A percentile compares a stretch with the other conserved stretches of the same genome.
Evolutionary conservation across 1,140 invertebrate species (phyloP).

Genomic region (Homarus americanus): DNA sequence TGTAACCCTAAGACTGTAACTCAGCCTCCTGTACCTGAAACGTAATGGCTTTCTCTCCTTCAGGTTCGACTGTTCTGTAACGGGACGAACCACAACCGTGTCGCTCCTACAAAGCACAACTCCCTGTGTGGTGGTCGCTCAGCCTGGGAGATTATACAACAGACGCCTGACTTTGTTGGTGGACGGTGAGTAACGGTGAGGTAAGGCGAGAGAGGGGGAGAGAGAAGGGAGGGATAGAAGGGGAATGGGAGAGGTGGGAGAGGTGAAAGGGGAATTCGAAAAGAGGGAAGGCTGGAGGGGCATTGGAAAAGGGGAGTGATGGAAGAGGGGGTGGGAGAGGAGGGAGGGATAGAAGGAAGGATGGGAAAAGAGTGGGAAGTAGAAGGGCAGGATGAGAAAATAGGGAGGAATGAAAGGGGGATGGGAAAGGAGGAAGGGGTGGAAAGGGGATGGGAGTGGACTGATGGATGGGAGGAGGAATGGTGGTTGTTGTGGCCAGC

Average conservation of each 20-base stretch:
- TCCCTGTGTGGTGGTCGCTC: constrained; percentile 75
- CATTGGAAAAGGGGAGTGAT: not conserved
- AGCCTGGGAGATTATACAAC: constrained; percentile 76
- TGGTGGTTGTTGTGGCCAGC: too few species aligned
- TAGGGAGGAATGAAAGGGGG: not conserved
- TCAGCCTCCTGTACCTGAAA: too few species aligned
- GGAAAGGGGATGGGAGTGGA: not conserved
- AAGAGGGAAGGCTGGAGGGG: too few species aligned
- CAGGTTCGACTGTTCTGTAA: constrained; percentile 75
- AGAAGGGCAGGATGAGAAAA: not conserved
- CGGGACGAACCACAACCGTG: constrained; percentile 76
- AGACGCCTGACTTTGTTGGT: constrained; percentile 75
- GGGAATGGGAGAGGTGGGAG: not conserved
- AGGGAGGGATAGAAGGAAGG: too few species aligned
- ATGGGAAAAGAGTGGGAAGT: not conserved
- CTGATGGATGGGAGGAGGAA: not conserved
- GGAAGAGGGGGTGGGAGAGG: not conserved
- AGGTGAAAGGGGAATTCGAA: too few species aligned
- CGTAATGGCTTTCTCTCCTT: not conserved
- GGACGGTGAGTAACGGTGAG: constrained; percentile 53
- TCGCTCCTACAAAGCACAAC: constrained; percentile 78
- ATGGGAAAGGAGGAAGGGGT: not conserved
- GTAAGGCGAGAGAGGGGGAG: not conserved
- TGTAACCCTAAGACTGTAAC: too few species aligned
- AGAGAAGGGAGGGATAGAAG: not conserved